Conservation (phyloP, 2,797 vertebrate genomes). For the Catharus ustulatus region DNA sequence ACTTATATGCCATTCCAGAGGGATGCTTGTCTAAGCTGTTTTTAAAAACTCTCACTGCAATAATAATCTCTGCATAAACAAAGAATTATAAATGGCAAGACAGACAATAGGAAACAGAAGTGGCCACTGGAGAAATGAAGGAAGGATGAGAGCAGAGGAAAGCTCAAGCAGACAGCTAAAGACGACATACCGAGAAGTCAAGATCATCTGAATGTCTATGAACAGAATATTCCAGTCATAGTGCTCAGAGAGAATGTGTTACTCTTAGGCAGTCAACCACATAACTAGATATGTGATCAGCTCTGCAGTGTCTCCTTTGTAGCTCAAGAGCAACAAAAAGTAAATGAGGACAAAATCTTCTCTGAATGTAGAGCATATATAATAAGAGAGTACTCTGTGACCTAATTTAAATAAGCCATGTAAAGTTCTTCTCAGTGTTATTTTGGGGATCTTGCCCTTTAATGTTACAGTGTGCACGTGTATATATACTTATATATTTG, state of each 20-base stretch:
- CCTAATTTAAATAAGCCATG: background rate
- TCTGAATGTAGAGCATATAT: background rate
- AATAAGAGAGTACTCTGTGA: background rate
- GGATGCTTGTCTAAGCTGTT: background rate
- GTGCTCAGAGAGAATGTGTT: background rate
- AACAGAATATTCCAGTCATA: background rate
- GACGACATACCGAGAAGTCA: background rate
- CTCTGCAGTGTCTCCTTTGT: background rate
- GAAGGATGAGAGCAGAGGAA: background rate
- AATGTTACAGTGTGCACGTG: background rate
- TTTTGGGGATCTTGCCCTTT: background rate
- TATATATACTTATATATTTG: background rate
- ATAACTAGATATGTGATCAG: background rate
- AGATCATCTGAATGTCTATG: background rate
- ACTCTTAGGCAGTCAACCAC: background rate
- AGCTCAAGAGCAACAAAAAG: background rate
- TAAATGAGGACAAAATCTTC: background rate
- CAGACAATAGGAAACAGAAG: background rate
- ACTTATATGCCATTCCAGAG: conserved; percentile 17
- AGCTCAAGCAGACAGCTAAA: background rate
- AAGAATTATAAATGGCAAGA: conserved; percentile 16
- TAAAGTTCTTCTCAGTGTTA: background rate
- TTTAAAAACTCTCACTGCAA: conserved; percentile 3
- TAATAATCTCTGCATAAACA: background rate
- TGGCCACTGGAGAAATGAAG: background rate